Percentiles rank a stretch among this genome's conserved stretches.
Conservation (phyloP, 2,888 invertebrate species). For the Leuctra nigra region DNA sequence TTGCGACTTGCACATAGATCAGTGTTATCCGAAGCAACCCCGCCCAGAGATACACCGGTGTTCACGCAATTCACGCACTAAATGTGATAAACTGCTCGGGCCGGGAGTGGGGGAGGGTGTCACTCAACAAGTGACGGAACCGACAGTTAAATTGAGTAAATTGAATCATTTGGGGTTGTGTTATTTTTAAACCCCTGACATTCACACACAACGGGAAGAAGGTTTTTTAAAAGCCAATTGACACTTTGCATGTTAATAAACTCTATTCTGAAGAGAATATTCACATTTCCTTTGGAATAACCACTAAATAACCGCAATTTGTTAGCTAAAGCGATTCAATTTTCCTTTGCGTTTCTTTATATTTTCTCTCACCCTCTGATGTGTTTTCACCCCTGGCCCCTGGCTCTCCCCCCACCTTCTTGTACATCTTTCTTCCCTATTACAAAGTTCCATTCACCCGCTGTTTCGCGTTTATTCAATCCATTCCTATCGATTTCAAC, state of each 20-base stretch:
- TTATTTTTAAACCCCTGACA: neutral
- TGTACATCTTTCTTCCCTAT: constrained; percentile 18
- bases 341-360: constrained; percentile 18
- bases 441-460: constrained; percentile 11
- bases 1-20: no score
- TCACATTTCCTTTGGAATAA: constrained; percentile 1
- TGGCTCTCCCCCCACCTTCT: neutral
- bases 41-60: no score
- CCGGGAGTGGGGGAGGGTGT: neutral
- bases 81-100: no score
- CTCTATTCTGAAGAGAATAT: neutral
- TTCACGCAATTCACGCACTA: no score
- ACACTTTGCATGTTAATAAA: neutral
- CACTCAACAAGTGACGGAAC: no score
- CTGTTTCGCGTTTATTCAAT: constrained; percentile 25
- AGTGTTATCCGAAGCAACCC: no score
- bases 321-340: constrained; percentile 23
- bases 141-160: no score
- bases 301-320: constrained; percentile 19
- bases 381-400: neutral
- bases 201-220: neutral
- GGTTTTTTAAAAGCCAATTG: constrained; percentile 1
- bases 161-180: no score
- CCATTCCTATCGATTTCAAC: constrained; percentile 24
- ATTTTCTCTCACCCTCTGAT: constrained; percentile 21